phyloP scores from a whole-genome alignment of 2,113 vertebrate genomes.

The Echinops telfairi region DNA sequence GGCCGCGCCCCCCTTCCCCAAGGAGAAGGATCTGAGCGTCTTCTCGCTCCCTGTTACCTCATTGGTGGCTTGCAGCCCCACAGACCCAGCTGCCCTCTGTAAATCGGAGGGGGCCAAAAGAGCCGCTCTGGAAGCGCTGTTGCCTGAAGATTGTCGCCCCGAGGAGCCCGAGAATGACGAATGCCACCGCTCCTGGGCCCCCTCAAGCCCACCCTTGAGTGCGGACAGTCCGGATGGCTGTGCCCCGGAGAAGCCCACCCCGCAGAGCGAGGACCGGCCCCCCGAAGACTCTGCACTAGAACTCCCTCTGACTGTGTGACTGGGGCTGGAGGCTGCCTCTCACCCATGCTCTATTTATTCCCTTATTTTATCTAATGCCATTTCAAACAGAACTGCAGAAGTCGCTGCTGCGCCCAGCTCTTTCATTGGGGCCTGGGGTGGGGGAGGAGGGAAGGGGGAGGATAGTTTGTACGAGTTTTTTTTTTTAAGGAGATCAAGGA shows the following conservation, averaged over 20 bases:
- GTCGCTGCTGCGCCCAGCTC: slow-evolving; percentile 77
- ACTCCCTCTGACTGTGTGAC: slow-evolving; percentile 81
- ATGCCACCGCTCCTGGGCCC: slow-evolving; percentile 72
- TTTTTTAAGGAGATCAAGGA: slow-evolving; percentile 69
- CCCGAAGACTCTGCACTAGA: slow-evolving; percentile 67
- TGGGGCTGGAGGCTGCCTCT: not conserved
- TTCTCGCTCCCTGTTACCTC: slow-evolving; percentile 82
- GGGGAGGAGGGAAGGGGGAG: slow-evolving; percentile 45
- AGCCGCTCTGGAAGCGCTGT: slow-evolving; percentile 37
- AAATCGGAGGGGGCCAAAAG: slow-evolving; percentile 70
- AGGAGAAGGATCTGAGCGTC: slow-evolving; percentile 80
- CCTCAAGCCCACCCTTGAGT: slow-evolving; percentile 61
- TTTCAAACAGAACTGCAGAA: slow-evolving; percentile 80
- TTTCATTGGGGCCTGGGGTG: slow-evolving; percentile 75
- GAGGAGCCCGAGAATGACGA: slow-evolving; percentile 60
- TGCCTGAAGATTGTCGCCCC: slow-evolving; percentile 48
- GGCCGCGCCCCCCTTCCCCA: slow-evolving; percentile 59
- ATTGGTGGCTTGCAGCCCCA: slow-evolving; percentile 78
- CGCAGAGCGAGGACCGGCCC: slow-evolving; percentile 62
- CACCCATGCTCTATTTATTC: slow-evolving; percentile 85
- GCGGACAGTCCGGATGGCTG: slow-evolving; percentile 59
- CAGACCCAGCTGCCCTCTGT: slow-evolving; percentile 72
- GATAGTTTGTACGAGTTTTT: slow-evolving; percentile 78
- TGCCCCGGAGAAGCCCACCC: slow-evolving; percentile 24
- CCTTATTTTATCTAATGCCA: slow-evolving; percentile 81